Percentiles rank a stretch among this genome's conserved stretches.
These are phyloP conservation scores for Melanotaenia trifasciata DNA, from an alignment of 2,797 vertebrate genomes.

Conservation along the genomic window DNA sequence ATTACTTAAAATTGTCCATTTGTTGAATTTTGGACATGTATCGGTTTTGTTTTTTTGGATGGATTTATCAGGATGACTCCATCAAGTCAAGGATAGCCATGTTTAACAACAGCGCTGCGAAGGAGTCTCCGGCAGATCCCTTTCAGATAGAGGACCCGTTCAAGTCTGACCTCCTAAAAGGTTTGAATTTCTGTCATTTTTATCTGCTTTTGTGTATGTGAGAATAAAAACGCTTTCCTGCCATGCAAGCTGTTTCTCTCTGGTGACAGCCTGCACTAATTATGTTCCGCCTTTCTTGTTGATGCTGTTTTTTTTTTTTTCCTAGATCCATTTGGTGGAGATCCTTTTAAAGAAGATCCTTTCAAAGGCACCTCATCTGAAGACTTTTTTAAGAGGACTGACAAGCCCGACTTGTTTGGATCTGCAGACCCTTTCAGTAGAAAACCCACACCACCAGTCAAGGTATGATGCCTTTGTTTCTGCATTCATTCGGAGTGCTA, in stretches of 20 bases:
- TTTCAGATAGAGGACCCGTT: conserved; percentile 97
- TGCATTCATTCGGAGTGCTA: neutral
- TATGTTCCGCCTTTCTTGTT: conserved; percentile 12
- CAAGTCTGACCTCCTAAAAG: conserved; percentile 91
- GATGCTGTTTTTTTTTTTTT: conserved; percentile 19
- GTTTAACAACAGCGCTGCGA: conserved; percentile 85
- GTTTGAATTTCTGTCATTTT: conserved; percentile 70
- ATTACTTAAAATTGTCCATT: neutral
- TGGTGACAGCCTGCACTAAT: neutral
- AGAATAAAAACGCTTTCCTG: neutral
- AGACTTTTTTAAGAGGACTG: conserved; percentile 90
- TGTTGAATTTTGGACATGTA: neutral
- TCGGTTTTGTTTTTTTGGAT: conserved; percentile 10
- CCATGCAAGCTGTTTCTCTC: neutral
- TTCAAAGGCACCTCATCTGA: conserved; percentile 83
- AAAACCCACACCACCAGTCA: conserved; percentile 84
- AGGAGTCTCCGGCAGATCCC: conserved; percentile 86
- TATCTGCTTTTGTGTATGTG: conserved; percentile 9
- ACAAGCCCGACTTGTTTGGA: conserved; percentile 88
- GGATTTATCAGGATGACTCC: conserved; percentile 85
- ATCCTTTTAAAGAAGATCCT: conserved; percentile 86
- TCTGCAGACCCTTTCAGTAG: conserved; percentile 89
- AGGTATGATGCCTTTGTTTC: conserved; percentile 79
- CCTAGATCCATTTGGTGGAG: conserved; percentile 88
- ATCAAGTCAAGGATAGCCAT: conserved; percentile 91